These are phyloP conservation scores for Miichthys miiuy DNA, from an alignment of 2,797 vertebrate genomes.

Conservation along the genomic window DNA sequence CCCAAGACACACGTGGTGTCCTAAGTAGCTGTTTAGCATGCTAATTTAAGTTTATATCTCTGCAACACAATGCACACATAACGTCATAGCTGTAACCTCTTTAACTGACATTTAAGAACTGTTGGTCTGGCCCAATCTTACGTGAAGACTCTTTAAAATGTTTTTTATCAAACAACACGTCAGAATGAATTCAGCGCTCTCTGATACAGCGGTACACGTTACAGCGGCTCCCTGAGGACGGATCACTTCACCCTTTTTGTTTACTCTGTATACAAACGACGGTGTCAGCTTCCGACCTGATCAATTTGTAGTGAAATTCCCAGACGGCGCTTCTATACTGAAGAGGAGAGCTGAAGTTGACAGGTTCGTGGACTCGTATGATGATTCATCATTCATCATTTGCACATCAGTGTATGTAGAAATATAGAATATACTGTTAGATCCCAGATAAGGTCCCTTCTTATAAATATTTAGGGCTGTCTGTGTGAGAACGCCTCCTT, in stretches of 20 bases:
- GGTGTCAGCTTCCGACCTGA: background rate
- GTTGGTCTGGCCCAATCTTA: no score
- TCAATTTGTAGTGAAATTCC: background rate
- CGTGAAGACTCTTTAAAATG: background rate
- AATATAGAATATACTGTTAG: background rate
- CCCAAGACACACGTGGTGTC: no score
- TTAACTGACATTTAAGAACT: no score
- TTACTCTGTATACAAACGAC: background rate
- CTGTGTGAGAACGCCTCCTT: no score
- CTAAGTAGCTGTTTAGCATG: no score
- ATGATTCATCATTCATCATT: background rate
- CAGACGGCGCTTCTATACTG: background rate
- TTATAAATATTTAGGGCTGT: no score
- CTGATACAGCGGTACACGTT: background rate
- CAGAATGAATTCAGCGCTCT: background rate
- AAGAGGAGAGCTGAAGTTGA: background rate
- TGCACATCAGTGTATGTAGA: background rate
- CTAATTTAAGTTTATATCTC: no score
- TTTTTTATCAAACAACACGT: background rate
- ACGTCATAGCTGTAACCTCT: no score
- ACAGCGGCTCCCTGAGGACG: background rate
- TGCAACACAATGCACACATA: no score
- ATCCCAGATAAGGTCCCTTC: background rate
- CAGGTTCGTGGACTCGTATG: background rate
- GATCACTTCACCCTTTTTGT: background rate